Base-by-base conservation (phyloP, 92 coral and sea anemone species). In the Isaurus tuberculatus region DNA sequence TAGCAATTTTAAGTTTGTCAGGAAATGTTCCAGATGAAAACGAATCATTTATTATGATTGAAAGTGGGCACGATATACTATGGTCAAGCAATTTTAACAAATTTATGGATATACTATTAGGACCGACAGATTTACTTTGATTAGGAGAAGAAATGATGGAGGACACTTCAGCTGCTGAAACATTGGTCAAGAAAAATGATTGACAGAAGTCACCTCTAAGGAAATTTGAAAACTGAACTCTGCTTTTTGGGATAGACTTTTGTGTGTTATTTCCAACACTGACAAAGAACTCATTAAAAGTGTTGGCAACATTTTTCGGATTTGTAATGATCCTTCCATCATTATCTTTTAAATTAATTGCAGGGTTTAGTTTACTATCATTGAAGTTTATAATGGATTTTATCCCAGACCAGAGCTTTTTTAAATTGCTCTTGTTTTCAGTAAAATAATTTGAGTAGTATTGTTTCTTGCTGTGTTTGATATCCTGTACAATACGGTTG, bases 331-430 rank as follows among this genome's bases (percentile, higher is more conserved):
- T 17, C 14, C 46, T 60, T 30, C 81, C 87, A 70, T 36, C 70
- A 84, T 19, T 27, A 27, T 34, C 86, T 37, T 69, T 69, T 25
- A 84, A 57, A 60, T 72, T 49, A 72, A 84, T 72, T 72, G 42
- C 4, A 15, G 87, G 73, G 49, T 32, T 57, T 16, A 84, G 72
- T 40, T 84, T 84, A 68, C 77, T 83, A 17, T 70, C 86, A 83
- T 51, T 48, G 36, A 84, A 72, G 31, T 72, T 84, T 34, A 84
- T 64, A 72, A 84, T 84, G 11, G 82, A 40, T 73, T 84, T 84
- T 61, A 84, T 84, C 2, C 88, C 88, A 73, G 82, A 73, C 88
- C 82, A 84, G 29, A 73, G 74, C 87, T 83, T 83, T 40, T 84
- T 84, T 65, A 73, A n/a, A 5, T 83, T 83, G 0, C 70, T 70